A percentile compares a stretch with the other conserved stretches of the same genome.
Evolutionary conservation across 2,888 invertebrate species (phyloP).

Genomic region (Notodonta dromedarius): DNA sequence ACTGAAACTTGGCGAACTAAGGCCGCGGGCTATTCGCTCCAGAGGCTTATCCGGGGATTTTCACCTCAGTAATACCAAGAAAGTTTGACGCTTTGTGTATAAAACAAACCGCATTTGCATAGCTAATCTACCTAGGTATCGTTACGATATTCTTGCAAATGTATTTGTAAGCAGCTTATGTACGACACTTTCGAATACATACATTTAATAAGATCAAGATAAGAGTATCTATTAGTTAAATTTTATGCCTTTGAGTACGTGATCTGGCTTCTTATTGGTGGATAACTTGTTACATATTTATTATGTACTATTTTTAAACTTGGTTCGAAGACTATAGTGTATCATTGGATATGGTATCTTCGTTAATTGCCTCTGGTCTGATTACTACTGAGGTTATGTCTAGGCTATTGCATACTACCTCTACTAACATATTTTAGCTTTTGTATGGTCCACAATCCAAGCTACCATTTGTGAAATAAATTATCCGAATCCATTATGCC

Average conservation of each 20-base stretch:
- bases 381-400: too few species aligned
- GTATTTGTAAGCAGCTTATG: background rate
- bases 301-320: too few species aligned
- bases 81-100: constrained; percentile 22
- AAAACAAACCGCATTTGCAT: constrained; percentile 26
- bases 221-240: background rate
- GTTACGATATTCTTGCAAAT: background rate
- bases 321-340: too few species aligned
- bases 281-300: too few species aligned
- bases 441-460: too few species aligned
- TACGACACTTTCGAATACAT: constrained; percentile 19
- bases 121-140: background rate
- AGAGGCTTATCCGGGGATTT: constrained; percentile 29
- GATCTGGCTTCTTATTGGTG: background rate
- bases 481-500: too few species aligned
- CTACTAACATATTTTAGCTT: too few species aligned
- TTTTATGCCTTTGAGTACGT: background rate
- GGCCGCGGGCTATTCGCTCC: constrained; percentile 35
- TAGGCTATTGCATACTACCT: too few species aligned
- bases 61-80: constrained; percentile 32
- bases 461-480: too few species aligned
- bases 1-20: constrained; percentile 38
- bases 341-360: too few species aligned
- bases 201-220: constrained; percentile 5
- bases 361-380: too few species aligned